A percentile compares a stretch with the other conserved stretches of the same genome.
phyloP scores from a whole-genome alignment of 2,113 vertebrate genomes.

The Cololabis saira region DNA sequence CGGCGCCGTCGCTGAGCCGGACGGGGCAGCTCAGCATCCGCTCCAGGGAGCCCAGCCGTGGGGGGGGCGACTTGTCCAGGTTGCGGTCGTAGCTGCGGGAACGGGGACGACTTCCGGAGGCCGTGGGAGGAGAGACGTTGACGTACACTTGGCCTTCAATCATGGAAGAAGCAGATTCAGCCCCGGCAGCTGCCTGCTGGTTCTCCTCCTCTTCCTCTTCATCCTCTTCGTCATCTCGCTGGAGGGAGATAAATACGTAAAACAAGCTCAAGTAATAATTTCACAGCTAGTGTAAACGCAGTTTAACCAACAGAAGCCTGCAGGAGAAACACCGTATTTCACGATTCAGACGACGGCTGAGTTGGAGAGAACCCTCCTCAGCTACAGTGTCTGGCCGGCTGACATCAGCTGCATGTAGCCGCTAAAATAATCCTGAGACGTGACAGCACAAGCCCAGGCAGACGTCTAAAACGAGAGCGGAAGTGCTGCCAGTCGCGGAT shows the following conservation, averaged over 20 bases:
- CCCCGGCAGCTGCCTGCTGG: not conserved
- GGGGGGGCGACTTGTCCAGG: constrained; percentile 86
- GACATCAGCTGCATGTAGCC: not conserved
- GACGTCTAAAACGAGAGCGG: constrained; percentile 21
- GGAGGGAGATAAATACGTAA: not conserved
- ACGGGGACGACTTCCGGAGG: constrained; percentile 76
- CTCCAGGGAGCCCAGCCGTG: constrained; percentile 88
- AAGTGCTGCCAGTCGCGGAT: not conserved
- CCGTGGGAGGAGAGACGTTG: constrained; percentile 87
- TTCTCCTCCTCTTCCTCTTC: constrained; percentile 26
- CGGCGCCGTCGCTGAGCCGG: constrained; percentile 87
- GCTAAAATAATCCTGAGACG: constrained; percentile 42
- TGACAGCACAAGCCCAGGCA: constrained; percentile 6
- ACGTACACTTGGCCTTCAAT: constrained; percentile 93
- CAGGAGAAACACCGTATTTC: no score
- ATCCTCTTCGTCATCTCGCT: constrained; percentile 41
- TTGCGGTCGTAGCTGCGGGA: constrained; percentile 97
- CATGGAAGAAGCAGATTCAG: constrained; percentile 39
- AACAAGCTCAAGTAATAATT: not conserved
- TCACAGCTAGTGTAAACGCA: no score
- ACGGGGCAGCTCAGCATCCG: constrained; percentile 97
- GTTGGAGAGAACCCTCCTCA: no score
- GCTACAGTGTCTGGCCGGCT: no score
- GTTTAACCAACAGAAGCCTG: no score
- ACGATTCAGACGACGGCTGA: no score